Evolutionary conservation across 2,113 vertebrate species (phyloP), one percentile per base, ranked within the genome.

Genomic region (Australoheros scitulus): DNA sequence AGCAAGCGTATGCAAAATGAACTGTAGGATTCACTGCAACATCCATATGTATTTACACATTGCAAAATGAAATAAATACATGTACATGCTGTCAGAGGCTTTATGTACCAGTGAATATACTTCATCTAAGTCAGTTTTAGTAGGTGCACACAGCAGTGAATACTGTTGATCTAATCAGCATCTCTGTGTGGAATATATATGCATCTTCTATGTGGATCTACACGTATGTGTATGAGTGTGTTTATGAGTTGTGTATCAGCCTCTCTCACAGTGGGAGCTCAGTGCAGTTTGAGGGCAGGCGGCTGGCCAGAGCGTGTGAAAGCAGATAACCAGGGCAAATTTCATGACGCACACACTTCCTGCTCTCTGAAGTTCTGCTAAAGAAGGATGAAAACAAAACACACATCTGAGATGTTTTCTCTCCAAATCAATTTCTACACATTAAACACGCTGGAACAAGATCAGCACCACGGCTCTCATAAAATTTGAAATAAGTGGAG

Each of bases 291-390:
- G 82, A 86, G 90, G 90, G 78, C 87, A 81, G 92, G 81, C 80
- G 84, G 88, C 84, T 60, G 89, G 87, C 85, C 74, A 61, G 89
- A 92, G 93, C 85, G 91, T 93, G 94, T 92, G 93, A 95, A 93
- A 94, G 91, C 92, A 90, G 93, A 93, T 92, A 93, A 91, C 76
- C 87, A 83, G 91, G 85, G 82, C 29, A 59, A 91, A 88, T 92
- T 92, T 93, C 83, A 76, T 91, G 89, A 93, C 91, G 82, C 93
- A 89, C 89, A 84, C 90, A 91, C 92, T 93, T 94, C 91, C 92
- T 93, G 91, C 82, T 89, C 87, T 89, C 87, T 91, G 91, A 92
- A 93, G 92, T 92, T 88, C 82, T 84, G 90, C 89, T 90, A 87
- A 87, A 87, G 70, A 88, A 43, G 72, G 85, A 92, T 79, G 77